Evolutionary conservation across 2,888 invertebrate species (phyloP), one percentile per base, ranked within the genome.

Genomic region (Chloroclystis v-ata): DNA sequence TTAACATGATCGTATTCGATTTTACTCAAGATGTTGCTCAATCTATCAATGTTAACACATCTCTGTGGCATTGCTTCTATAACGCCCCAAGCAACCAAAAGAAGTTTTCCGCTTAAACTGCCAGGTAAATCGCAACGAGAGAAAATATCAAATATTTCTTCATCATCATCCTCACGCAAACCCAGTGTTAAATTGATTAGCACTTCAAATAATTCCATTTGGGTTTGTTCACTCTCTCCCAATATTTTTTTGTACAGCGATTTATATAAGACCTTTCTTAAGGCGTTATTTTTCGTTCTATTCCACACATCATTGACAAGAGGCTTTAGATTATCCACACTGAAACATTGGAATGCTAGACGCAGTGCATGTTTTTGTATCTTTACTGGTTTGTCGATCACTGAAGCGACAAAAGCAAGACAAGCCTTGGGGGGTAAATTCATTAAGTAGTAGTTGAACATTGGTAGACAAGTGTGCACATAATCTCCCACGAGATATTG

Each of bases 321-420:
- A 12, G 49, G 54, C 26, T 59, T 66, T 25, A 79, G 56, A 46
- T 64, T 64, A 28, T 68, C 65, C n/a, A 54, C 38, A 29, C 54
- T 61, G 35, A 69, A 77, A 52, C 65, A 68, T 45, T 65, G 46
- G 46, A 79, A 79, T 1, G 79, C 78, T 9, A 78, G 54, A 1
- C 75, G 66, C 32, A 81, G 39, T 2, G 72, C 76, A 37, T 78
- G 75, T 48, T 79, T 78, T 46, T 77, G 78, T 16, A 76, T 54
- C 1, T 78, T 75, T 1, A 77, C 51, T 1, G 76, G 78, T 7
- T 64, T 49, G 25, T 78, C 52, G 38, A 79, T 47, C 28, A 74
- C 42, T 8, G 62, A 47, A 45, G 65, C 59, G 1, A 79, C 60
- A 33, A 79, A 79, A 26, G 63, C 46, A 6, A 65, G 55, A 24